phyloP scores from a whole-genome alignment of 2,113 vertebrate species.

The Anhinga anhinga region DNA sequence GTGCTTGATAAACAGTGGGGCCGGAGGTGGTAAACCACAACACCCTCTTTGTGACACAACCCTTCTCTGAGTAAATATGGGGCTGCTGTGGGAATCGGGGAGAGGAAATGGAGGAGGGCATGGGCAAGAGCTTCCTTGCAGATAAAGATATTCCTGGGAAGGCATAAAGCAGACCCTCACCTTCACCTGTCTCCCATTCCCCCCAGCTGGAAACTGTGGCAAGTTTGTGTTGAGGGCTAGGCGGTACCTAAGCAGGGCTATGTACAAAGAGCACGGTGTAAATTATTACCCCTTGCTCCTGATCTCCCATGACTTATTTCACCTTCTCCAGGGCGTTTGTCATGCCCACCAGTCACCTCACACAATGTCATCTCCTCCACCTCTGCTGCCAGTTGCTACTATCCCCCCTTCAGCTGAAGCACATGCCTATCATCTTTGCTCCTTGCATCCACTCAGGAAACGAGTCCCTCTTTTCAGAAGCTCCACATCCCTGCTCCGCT shows the following conservation, averaged over 20 bases:
- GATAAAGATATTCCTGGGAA: not conserved
- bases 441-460: not conserved
- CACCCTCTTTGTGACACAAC: not conserved
- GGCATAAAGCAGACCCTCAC: not conserved
- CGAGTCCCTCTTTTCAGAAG: not conserved
- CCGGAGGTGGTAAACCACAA: not conserved
- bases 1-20: not conserved
- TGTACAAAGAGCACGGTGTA: accelerated
- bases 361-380: not conserved
- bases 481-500: not conserved
- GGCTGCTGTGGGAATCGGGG: not conserved
- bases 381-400: not conserved
- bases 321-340: not conserved
- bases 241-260: not conserved
- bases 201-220: not conserved
- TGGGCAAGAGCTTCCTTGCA: not conserved
- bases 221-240: not conserved
- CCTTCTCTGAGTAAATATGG: not conserved
- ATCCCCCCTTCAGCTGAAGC: not conserved
- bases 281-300: not conserved
- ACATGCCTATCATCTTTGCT: not conserved
- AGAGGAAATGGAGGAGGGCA: not conserved
- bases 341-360: not conserved
- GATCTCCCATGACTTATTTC: not conserved
- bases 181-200: not conserved